Conservation (phyloP, 2,113 vertebrate genomes). For the Rhynchomys soricoides region DNA sequence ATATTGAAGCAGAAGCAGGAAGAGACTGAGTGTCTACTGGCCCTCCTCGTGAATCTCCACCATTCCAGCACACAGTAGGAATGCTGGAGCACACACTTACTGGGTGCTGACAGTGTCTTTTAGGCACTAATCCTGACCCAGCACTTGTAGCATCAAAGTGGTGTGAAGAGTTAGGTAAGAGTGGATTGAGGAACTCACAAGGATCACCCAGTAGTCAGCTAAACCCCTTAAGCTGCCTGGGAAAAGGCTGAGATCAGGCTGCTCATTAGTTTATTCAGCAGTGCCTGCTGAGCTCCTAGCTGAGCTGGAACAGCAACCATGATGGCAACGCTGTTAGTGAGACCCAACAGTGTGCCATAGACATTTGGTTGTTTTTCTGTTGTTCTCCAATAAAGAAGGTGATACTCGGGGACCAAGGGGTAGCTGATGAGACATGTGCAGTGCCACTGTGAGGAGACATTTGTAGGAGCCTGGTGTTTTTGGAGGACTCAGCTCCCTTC, state of each 20-base stretch:
- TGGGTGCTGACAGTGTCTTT: neutral
- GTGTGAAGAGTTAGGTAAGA: slow-evolving; percentile 9
- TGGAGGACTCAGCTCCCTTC: neutral
- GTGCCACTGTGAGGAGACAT: neutral
- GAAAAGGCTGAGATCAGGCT: slow-evolving; percentile 54
- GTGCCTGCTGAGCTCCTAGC: neutral
- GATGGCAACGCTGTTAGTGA: neutral
- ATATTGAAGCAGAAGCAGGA: neutral
- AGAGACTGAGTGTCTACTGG: neutral
- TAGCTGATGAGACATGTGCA: neutral
- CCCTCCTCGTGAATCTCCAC: neutral
- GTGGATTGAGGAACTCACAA: slow-evolving; percentile 59
- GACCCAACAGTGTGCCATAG: neutral
- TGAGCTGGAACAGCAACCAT: neutral
- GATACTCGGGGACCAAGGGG: neutral
- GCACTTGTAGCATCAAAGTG: neutral
- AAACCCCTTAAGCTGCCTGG: slow-evolving; percentile 66
- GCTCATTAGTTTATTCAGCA: slow-evolving; percentile 51
- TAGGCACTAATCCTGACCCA: neutral
- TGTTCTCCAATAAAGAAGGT: neutral
- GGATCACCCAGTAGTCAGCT: slow-evolving; percentile 67
- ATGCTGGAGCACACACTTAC: neutral
- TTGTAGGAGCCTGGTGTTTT: neutral
- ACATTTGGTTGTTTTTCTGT: neutral
- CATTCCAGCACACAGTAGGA: slow-evolving; percentile 19